Evolutionary conservation across 2,888 invertebrate species (phyloP).

Genomic region (Brassicogethes aeneus): DNA sequence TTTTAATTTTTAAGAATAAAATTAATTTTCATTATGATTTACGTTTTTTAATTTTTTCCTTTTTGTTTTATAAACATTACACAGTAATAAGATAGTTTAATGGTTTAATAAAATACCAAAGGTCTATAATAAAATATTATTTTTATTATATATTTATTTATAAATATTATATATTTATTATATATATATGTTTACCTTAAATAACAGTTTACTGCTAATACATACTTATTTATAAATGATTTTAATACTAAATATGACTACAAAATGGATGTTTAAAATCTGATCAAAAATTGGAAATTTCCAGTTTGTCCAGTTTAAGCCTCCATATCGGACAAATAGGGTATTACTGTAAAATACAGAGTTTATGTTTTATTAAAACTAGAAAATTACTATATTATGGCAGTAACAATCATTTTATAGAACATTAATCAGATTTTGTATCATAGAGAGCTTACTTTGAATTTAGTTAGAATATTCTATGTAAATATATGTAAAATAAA

Average conservation of each 20-base stretch:
- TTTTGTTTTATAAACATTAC: conserved; percentile 10
- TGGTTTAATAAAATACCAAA: too few species aligned
- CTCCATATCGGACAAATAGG: conserved; percentile 36
- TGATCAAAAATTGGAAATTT: too few species aligned
- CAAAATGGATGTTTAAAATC: too few species aligned
- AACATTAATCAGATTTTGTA: conserved; percentile 7
- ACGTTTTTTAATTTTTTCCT: conserved; percentile 12
- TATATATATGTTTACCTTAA: too few species aligned
- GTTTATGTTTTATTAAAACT: conserved; percentile 1
- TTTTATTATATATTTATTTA: too few species aligned
- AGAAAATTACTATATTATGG: conserved; percentile 11
- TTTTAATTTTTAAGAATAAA: conserved; percentile 23
- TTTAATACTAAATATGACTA: too few species aligned
- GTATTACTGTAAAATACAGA: conserved; percentile 21
- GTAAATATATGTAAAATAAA: conserved; percentile 18
- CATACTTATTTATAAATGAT: too few species aligned
- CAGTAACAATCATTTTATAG: conserved; percentile 20
- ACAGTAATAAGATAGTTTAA: not conserved
- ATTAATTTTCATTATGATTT: conserved; percentile 18
- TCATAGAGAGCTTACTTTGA: conserved; percentile 9
- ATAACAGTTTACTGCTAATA: too few species aligned
- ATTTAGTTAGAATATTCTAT: conserved; percentile 6
- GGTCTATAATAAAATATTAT: too few species aligned
- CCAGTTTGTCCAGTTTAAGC: too few species aligned
- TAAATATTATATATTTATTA: too few species aligned